Percentiles rank a stretch among this genome's conserved stretches.
phyloP scores from a whole-genome alignment of 2,113 vertebrate species.

The Telmatochromis sp. region DNA sequence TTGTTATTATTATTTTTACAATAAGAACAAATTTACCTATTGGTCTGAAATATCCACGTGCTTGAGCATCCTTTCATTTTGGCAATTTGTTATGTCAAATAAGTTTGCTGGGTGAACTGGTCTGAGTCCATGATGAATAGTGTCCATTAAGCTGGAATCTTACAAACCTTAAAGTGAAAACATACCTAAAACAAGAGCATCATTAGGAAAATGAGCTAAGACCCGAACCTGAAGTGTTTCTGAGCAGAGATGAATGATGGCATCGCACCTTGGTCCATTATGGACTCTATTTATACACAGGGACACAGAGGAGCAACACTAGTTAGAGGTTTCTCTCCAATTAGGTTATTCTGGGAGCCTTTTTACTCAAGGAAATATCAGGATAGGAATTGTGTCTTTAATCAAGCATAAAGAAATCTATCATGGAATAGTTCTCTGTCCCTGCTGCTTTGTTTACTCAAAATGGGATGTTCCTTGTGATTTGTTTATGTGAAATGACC shows the following conservation, averaged over 20 bases:
- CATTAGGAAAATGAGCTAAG: slow-evolving; percentile 79
- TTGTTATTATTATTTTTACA: not conserved
- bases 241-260: slow-evolving; percentile 78
- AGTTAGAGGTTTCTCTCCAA: slow-evolving; percentile 72
- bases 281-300: slow-evolving; percentile 77
- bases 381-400: slow-evolving; percentile 56
- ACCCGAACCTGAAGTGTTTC: slow-evolving; percentile 74
- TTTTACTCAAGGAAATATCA: slow-evolving; percentile 58
- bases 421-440: not conserved
- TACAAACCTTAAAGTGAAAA: slow-evolving; percentile 75
- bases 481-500: not conserved
- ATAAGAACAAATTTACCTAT: slow-evolving; percentile 23
- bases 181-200: slow-evolving; percentile 76
- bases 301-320: slow-evolving; percentile 71
- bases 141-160: slow-evolving; percentile 72
- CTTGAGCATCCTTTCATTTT: slow-evolving; percentile 66
- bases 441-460: not conserved
- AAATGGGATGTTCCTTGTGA: not conserved
- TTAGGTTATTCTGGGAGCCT: slow-evolving; percentile 74
- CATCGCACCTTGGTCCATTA: slow-evolving; percentile 75
- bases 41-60: slow-evolving; percentile 66
- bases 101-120: slow-evolving; percentile 64
- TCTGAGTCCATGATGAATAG: slow-evolving; percentile 73
- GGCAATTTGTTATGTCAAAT: slow-evolving; percentile 71
- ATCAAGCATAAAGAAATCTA: slow-evolving; percentile 48